phyloP scores from a whole-genome alignment of 2,888 invertebrate species.

The Unio delphinus region DNA sequence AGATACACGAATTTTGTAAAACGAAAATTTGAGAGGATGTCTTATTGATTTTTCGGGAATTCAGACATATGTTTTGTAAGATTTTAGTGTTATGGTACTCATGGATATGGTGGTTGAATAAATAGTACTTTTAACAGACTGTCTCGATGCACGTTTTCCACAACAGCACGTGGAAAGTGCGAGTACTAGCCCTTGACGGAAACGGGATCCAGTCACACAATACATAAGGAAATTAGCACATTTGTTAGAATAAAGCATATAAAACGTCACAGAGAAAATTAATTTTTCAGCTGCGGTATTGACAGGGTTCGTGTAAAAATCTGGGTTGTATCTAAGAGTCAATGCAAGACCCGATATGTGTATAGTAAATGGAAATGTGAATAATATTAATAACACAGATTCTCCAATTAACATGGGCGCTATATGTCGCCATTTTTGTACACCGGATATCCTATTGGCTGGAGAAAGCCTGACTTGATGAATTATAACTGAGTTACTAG shows the following conservation, averaged over 20 bases:
- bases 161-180: slow-evolving; percentile 6
- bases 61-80: too few species aligned
- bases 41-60: too few species aligned
- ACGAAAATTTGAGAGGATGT: too few species aligned
- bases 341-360: slow-evolving; percentile 36
- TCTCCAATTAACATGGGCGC: slow-evolving; percentile 53
- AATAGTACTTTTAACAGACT: neutral
- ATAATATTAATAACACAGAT: slow-evolving; percentile 42
- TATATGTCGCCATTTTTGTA: slow-evolving; percentile 38
- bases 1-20: too few species aligned
- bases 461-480: slow-evolving; percentile 38
- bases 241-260: slow-evolving; percentile 55
- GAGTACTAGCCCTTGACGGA: slow-evolving; percentile 39
- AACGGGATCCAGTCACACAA: slow-evolving; percentile 45
- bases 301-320: slow-evolving; percentile 28
- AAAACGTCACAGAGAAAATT: slow-evolving; percentile 51
- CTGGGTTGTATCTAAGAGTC: slow-evolving; percentile 28
- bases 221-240: slow-evolving; percentile 57
- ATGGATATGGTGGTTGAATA: too few species aligned
- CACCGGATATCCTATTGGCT: slow-evolving; percentile 16
- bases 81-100: too few species aligned
- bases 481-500: slow-evolving; percentile 49
- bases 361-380: slow-evolving; percentile 54
- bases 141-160: slow-evolving; percentile 7
- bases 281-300: slow-evolving; percentile 37